phyloP scores from a whole-genome alignment of 2,888 invertebrate genomes.

The Dichetophora obliterata region DNA sequence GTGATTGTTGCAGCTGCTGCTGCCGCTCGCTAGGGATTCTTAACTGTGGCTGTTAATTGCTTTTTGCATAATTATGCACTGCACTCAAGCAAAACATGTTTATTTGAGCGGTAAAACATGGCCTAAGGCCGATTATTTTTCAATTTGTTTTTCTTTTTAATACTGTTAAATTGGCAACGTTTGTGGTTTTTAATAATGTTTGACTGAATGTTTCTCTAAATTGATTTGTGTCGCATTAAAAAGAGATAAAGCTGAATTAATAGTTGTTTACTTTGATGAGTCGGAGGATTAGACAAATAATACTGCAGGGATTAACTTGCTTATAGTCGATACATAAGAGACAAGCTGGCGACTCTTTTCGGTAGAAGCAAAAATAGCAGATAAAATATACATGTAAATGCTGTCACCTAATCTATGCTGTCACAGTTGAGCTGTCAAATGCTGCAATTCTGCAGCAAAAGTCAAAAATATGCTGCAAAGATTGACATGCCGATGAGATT shows the following conservation, averaged over 20 bases:
- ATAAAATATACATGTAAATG: too few relatives aligned
- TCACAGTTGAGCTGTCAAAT: conserved; percentile 10
- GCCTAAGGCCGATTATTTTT: neutral
- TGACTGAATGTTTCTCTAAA: neutral
- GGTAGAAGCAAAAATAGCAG: too few relatives aligned
- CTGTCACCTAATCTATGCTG: neutral
- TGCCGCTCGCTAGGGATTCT: neutral
- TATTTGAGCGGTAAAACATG: neutral
- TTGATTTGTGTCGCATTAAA: neutral
- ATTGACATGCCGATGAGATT: conserved; percentile 2
- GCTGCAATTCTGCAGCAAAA: neutral
- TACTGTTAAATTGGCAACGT: neutral
- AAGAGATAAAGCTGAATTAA: neutral
- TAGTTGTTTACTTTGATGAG: neutral
- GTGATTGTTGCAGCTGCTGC: too few relatives aligned
- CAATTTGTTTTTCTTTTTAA: neutral
- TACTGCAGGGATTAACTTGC: neutral
- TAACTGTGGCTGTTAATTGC: conserved; percentile 3
- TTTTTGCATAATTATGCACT: conserved; percentile 4
- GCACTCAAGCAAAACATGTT: neutral
- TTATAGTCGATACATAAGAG: neutral
- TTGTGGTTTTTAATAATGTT: neutral
- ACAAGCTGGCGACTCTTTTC: neutral
- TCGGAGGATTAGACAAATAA: neutral
- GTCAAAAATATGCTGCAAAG: conserved; percentile 14